Conservation (phyloP, 2,113 vertebrate genomes). For the Esox niger region DNA sequence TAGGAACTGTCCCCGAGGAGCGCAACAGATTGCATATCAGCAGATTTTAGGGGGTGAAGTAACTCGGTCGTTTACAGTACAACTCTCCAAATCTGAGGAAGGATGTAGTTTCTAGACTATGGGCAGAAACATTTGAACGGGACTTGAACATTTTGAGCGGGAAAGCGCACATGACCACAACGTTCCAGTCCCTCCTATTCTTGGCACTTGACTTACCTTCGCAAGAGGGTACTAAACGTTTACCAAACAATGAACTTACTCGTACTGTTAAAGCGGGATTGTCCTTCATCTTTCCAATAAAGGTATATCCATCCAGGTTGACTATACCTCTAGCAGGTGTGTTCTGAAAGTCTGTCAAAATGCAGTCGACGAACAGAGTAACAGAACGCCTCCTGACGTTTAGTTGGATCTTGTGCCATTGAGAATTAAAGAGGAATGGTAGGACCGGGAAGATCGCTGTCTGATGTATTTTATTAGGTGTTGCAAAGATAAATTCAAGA, state of each 20-base stretch:
- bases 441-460: constrained; percentile 71
- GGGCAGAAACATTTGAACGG: too few relatives aligned
- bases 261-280: constrained; percentile 79
- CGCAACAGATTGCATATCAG: not conserved
- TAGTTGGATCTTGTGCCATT: constrained; percentile 84
- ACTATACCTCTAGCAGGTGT: constrained; percentile 74
- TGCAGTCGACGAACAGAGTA: constrained; percentile 81
- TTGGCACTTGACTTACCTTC: too few relatives aligned
- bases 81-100: too few relatives aligned
- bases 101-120: too few relatives aligned
- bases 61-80: too few relatives aligned
- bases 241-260: constrained; percentile 68
- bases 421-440: constrained; percentile 81
- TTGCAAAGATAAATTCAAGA: constrained; percentile 80
- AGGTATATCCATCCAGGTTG: constrained; percentile 75
- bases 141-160: too few relatives aligned
- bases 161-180: too few relatives aligned
- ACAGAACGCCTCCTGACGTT: constrained; percentile 73
- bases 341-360: constrained; percentile 71
- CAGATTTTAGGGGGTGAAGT: too few relatives aligned
- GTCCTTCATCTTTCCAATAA: constrained; percentile 83
- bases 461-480: constrained; percentile 66
- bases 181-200: too few relatives aligned
- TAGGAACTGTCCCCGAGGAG: constrained; percentile 25
- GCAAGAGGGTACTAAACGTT: too few relatives aligned